These are phyloP conservation scores for Dryoscopus gambensis DNA, from an alignment of 2,113 vertebrate species.

Conservation along the genomic window DNA sequence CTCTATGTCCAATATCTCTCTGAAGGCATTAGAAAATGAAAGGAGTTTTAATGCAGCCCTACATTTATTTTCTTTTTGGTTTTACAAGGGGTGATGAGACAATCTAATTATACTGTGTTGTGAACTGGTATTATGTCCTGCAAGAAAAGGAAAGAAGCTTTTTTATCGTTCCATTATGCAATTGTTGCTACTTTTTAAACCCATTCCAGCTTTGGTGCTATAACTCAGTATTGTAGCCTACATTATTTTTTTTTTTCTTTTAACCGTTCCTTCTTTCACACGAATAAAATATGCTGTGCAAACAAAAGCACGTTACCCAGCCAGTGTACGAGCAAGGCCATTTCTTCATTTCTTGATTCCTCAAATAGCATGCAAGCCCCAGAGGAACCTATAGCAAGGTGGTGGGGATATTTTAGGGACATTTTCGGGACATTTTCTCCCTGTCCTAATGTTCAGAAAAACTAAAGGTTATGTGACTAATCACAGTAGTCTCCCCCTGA, in stretches of 20 bases:
- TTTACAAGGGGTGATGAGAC: conserved; percentile 44
- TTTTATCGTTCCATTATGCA: conserved; percentile 59
- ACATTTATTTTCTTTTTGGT: conserved; percentile 43
- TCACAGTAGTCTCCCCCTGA: not conserved
- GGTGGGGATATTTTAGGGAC: not conserved
- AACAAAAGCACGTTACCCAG: not conserved
- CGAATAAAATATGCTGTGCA: not conserved
- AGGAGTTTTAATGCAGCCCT: conserved; percentile 52
- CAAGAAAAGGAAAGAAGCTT: conserved; percentile 32
- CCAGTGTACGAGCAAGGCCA: not conserved
- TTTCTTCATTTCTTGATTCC: not conserved
- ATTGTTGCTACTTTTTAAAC: conserved; percentile 22
- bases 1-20: conserved; percentile 46
- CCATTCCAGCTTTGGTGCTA: not conserved
- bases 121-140: conserved; percentile 22
- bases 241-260: not conserved
- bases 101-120: conserved; percentile 55
- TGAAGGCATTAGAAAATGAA: conserved; percentile 47
- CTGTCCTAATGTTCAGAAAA: not conserved
- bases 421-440: not conserved
- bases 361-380: not conserved
- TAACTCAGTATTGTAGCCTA: conserved; percentile 1
- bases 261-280: not conserved
- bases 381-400: not conserved
- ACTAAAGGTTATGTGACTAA: not conserved